These are phyloP conservation scores for Oreamnos americanus DNA, from an alignment of 2,113 vertebrate species.

Conservation along the genomic window DNA sequence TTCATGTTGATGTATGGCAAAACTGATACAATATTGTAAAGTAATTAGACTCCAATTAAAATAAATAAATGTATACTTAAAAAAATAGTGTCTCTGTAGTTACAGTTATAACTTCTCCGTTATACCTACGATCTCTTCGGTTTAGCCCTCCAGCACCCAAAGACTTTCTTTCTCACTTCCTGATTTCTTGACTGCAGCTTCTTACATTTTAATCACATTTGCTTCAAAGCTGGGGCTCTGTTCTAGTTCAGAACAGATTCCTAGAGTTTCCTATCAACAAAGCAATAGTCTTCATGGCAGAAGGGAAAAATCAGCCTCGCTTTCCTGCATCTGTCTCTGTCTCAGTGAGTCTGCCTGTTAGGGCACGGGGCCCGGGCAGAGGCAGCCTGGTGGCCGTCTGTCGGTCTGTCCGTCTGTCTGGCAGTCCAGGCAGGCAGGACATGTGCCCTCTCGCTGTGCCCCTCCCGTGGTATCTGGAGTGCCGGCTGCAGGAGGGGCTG, in stretches of 20 bases:
- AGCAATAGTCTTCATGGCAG: conserved; percentile 23
- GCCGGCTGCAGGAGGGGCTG: background rate
- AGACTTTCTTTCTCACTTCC: background rate
- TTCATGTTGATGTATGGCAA: too few relatives aligned
- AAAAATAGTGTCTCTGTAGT: background rate
- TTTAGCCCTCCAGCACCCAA: background rate
- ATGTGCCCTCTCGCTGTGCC: background rate
- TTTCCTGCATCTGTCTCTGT: background rate
- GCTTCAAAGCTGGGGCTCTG: background rate
- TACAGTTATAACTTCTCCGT: background rate
- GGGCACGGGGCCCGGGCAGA: background rate
- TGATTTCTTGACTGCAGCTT: background rate
- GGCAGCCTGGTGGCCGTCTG: background rate
- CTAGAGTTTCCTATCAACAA: background rate
- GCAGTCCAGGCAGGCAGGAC: background rate
- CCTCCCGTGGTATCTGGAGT: background rate
- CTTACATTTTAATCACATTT: background rate
- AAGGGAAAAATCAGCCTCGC: background rate
- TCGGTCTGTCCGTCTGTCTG: background rate
- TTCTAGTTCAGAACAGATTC: background rate
- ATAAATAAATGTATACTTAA: too few relatives aligned
- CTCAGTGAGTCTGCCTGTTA: background rate
- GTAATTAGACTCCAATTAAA: too few relatives aligned
- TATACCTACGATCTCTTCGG: background rate
- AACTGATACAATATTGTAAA: too few relatives aligned